phyloP scores from a whole-genome alignment of 2,797 vertebrate species.

The Borostomias antarcticus region DNA sequence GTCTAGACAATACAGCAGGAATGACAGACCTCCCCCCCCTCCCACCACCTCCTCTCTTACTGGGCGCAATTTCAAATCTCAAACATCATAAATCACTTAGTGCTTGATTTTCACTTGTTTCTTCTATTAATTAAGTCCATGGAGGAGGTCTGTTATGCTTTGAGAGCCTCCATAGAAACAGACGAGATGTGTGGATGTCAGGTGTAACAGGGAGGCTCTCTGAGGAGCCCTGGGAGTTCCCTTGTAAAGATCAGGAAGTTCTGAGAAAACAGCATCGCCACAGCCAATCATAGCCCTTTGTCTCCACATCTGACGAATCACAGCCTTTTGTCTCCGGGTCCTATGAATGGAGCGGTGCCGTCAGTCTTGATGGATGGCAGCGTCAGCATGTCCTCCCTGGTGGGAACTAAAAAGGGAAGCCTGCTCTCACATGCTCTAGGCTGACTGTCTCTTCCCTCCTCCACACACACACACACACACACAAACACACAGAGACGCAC shows the following conservation, averaged over 20 bases:
- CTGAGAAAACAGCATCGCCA: conserved; percentile 52
- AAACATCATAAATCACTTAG: not conserved
- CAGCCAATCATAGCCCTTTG: conserved; percentile 22
- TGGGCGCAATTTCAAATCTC: not conserved
- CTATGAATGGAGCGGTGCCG: conserved; percentile 47
- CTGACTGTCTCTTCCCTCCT: conserved; percentile 25
- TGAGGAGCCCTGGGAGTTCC: not conserved
- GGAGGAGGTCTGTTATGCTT: not conserved
- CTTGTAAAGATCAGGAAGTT: conserved; percentile 8
- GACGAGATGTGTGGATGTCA: not conserved
- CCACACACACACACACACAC: not conserved
- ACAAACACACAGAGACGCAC: not conserved
- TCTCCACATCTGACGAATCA: conserved; percentile 19
- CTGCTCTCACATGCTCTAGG: conserved; percentile 41
- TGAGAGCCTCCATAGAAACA: not conserved
- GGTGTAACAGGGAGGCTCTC: conserved; percentile 19
- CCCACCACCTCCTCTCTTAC: too few relatives aligned
- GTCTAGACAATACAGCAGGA: conserved; percentile 19
- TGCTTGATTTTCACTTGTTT: too few relatives aligned
- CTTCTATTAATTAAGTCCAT: not conserved
- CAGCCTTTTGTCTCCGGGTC: conserved; percentile 26
- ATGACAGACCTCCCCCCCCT: not conserved
- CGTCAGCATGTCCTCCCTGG: conserved; percentile 29
- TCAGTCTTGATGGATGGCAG: conserved; percentile 57
- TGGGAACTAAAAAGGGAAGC: conserved; percentile 42